These are phyloP conservation scores for Boleophthalmus pectinirostris DNA, from an alignment of 2,113 vertebrate species.

Conservation along the genomic window DNA sequence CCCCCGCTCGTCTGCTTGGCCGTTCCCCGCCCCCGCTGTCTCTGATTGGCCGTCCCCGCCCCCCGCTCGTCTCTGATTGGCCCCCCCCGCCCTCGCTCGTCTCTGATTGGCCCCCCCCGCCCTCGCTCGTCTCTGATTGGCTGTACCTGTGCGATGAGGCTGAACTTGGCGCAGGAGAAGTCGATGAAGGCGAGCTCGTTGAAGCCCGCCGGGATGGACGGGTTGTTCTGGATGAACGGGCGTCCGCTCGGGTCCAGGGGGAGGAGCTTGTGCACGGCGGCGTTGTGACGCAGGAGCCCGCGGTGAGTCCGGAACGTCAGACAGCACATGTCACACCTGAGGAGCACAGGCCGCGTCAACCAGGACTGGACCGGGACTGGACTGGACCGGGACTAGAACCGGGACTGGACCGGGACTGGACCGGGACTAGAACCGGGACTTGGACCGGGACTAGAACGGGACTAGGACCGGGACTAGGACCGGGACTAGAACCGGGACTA, in stretches of 20 bases:
- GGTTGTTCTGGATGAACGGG: conserved; percentile 98
- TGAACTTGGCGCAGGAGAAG: conserved; percentile 96
- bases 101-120: background rate
- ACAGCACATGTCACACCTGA: conserved; percentile 93
- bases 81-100: no score
- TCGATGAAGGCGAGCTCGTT: conserved; percentile 96
- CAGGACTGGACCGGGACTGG: no score
- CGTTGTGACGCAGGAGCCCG: conserved; percentile 91
- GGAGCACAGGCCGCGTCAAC: background rate
- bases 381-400: no score
- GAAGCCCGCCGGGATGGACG: conserved; percentile 94
- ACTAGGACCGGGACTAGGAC: no score
- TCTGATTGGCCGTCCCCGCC: no score
- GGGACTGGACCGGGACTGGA: no score
- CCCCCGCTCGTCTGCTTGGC: background rate
- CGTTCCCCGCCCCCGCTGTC: background rate
- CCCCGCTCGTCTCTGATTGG: no score
- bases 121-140: background rate
- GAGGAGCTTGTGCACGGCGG: conserved; percentile 90
- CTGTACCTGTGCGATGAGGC: conserved; percentile 90
- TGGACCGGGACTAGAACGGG: no score
- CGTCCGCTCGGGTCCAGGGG: conserved; percentile 88
- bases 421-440: no score
- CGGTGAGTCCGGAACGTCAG: conserved; percentile 94
- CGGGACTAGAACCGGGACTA: no score